Percentiles rank a stretch among this genome's conserved stretches.
Conservation (phyloP, 2,797 vertebrate species). For the Tamandua tetradactyla region DNA sequence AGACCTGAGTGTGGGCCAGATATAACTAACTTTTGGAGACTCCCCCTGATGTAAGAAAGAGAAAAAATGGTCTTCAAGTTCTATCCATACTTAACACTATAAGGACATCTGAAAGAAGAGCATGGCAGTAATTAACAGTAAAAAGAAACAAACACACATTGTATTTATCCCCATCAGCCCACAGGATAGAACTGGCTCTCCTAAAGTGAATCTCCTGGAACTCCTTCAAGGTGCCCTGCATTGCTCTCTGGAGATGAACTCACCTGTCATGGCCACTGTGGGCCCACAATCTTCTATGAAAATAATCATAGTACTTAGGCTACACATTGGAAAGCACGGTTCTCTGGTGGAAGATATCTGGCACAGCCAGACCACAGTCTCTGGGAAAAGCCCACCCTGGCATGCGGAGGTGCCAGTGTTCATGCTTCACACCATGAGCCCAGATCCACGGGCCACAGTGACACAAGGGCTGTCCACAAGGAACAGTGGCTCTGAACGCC, state of each 20-base stretch:
- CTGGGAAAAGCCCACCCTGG: not conserved
- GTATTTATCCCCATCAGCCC: not conserved
- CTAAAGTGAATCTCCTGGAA: not conserved
- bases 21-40: not conserved
- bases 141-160: not conserved
- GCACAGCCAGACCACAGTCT: not conserved
- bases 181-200: not conserved
- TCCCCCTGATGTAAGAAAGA: not conserved
- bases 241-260: not conserved
- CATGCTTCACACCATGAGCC: rapidly evolving
- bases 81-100: not conserved
- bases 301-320: not conserved
- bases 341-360: rapidly evolving
- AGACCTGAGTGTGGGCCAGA: rapidly evolving
- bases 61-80: not conserved
- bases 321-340: not conserved
- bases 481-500: not conserved
- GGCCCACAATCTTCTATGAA: not conserved
- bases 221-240: not conserved
- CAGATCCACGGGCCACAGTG: not conserved
- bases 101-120: not conserved
- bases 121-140: not conserved
- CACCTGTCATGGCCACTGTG: not conserved
- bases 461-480: not conserved
- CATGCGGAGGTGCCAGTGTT: rapidly evolving